Conservation (phyloP, 1,140 invertebrate species). For the Popillia japonica region DNA sequence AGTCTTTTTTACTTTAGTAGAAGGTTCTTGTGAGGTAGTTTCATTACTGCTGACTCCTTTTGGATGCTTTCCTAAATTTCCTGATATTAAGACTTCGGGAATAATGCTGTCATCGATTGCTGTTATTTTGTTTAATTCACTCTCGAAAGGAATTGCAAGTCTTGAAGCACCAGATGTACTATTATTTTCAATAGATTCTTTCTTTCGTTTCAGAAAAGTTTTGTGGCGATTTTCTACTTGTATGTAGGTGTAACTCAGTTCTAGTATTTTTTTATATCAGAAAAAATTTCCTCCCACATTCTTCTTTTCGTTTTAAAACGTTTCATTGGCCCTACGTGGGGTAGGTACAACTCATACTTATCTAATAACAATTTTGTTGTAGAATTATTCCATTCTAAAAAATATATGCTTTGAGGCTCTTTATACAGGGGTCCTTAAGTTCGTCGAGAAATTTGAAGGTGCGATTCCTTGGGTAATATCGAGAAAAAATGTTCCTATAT, state of each 20-base stretch:
- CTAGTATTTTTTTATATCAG: background rate
- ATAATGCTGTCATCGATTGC: constrained; percentile 31
- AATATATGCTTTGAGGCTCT: background rate
- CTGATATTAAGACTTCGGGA: background rate
- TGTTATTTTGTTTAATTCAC: constrained; percentile 31
- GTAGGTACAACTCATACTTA: constrained; percentile 18
- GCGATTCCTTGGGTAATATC: too few species aligned
- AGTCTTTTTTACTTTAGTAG: constrained; percentile 10
- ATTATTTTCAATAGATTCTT: constrained; percentile 26
- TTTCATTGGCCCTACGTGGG: constrained; percentile 40
- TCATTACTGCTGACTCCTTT: background rate
- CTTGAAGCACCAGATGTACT: constrained; percentile 1
- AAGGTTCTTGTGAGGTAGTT: background rate
- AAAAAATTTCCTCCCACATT: constrained; percentile 40
- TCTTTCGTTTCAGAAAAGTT: constrained; percentile 29
- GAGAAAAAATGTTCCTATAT: too few species aligned
- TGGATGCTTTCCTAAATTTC: background rate
- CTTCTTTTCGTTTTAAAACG: constrained; percentile 42
- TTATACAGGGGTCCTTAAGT: too few species aligned
- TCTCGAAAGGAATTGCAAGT: constrained; percentile 23
- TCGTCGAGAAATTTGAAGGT: too few species aligned
- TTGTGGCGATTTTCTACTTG: constrained; percentile 38
- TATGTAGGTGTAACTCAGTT: background rate
- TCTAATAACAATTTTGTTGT: constrained; percentile 39
- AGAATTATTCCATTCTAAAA: constrained; percentile 43